Evolutionary conservation across 2,113 vertebrate genomes (phyloP), one percentile per base, ranked within the genome.

Genomic region (Bombycilla garrulus): DNA sequence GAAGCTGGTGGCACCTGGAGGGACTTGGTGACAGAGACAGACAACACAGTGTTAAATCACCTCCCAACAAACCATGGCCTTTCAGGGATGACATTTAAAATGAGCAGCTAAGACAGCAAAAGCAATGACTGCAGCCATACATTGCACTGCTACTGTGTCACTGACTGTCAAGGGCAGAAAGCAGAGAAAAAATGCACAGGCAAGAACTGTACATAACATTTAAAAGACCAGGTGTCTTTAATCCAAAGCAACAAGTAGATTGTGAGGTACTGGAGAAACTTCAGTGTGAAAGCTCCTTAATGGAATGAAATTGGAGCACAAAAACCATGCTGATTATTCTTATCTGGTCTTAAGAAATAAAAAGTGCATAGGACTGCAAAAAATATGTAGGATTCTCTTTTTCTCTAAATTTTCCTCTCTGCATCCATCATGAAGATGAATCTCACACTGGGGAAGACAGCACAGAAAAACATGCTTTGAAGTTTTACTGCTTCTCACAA

Each of bases 131-230:
- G 2, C 73, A 84, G 26, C 51, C 42, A 80, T 3, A 18, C 4
- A 0, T 2, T 51, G 7, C 28, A 47, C 61, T 36, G 23, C 15
- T 8, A 9, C 36, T 51, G 38, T 19, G 12, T 5, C 18, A 36
- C 11, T 38, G 45, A 29, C 10, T 18, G 38, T 4, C 6, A 5
- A 70, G 24, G 29, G 31, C 47, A 86, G 26, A 74, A 45, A 66
- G 15, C 26, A 56, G 10, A 51, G 5, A 1, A 48, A 64, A 50
- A 15, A 31, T 2, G 3, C 7, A 25, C 6, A 1, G 19, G 19
- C 12, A 61, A 71, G 31, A 38, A 14, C 7, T 11, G 11, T 16
- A 11, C 1, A 6, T 15, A 58, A 40, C 3, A 5, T 12, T 2
- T 15, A 61, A 29, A 22, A 80, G 10, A 11, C 38, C 5, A 3